Percentiles rank a stretch among this genome's conserved stretches.
Evolutionary conservation across 2,888 invertebrate genomes (phyloP).

Genomic region (Mesodorylaimus sp.): DNA sequence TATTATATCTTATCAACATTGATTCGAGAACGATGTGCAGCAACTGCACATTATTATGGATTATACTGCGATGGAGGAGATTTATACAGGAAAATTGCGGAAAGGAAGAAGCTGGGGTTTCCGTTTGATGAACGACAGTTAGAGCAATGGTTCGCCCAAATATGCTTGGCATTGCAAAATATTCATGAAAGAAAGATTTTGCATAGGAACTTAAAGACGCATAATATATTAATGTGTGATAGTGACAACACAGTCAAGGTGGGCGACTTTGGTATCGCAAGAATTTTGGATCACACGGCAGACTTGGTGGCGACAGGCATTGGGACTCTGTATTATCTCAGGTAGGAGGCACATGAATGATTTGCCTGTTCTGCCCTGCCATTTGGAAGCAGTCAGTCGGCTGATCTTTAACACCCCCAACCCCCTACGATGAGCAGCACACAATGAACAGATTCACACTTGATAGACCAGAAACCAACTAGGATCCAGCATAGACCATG

Average conservation of each 20-base stretch:
- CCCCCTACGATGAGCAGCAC: too few relatives aligned
- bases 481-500: too few relatives aligned
- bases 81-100: slow-evolving; percentile 33
- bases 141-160: slow-evolving; percentile 38
- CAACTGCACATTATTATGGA: slow-evolving; percentile 36
- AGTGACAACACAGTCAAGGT: too few relatives aligned
- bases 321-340: slow-evolving; percentile 37
- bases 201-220: slow-evolving; percentile 36
- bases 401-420: too few relatives aligned
- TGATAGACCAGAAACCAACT: too few relatives aligned
- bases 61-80: slow-evolving; percentile 38
- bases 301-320: slow-evolving; percentile 37
- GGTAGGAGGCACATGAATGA: too few relatives aligned
- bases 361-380: too few relatives aligned
- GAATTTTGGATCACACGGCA: slow-evolving; percentile 32
- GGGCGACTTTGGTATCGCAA: slow-evolving; percentile 36
- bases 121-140: slow-evolving; percentile 34
- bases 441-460: too few relatives aligned
- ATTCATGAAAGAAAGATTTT: slow-evolving; percentile 36
- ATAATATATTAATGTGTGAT: slow-evolving; percentile 38
- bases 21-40: slow-evolving; percentile 33
- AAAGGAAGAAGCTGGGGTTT: too few relatives aligned
- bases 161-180: slow-evolving; percentile 38
- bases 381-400: too few relatives aligned
- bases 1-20: slow-evolving; percentile 34